Conservation (phyloP, 2,797 vertebrate species). For the Pseudochaenichthys georgianus region DNA sequence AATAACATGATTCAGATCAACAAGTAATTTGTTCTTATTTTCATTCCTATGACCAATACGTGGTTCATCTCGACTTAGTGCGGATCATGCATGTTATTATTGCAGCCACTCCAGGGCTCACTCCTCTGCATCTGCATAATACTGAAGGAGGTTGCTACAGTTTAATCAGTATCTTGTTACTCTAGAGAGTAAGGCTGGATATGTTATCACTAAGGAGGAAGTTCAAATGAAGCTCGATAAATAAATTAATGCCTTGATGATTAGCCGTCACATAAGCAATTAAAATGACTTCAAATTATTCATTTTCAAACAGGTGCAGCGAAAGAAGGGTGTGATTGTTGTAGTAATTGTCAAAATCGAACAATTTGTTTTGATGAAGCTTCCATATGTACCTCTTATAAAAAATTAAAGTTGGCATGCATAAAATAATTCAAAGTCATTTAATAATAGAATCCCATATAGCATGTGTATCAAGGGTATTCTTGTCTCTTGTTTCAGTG, state of each 20-base stretch:
- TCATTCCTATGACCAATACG: conserved; percentile 52
- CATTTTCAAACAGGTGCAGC: conserved; percentile 83
- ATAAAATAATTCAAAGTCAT: conserved; percentile 75
- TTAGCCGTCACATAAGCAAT: conserved; percentile 88
- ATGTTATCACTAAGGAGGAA: conserved; percentile 87
- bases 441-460: conserved; percentile 74
- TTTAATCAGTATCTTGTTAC: conserved; percentile 86
- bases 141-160: conserved; percentile 83
- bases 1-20: conserved; percentile 61
- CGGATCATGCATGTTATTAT: conserved; percentile 81
- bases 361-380: conserved; percentile 84
- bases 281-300: conserved; percentile 86
- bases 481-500: conserved; percentile 65
- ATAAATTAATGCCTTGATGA: conserved; percentile 87
- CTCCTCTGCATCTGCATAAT: conserved; percentile 82
- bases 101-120: conserved; percentile 76
- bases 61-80: conserved; percentile 69
- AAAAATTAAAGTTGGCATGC: conserved; percentile 73
- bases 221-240: conserved; percentile 86
- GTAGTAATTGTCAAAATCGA: conserved; percentile 83
- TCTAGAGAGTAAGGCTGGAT: conserved; percentile 85
- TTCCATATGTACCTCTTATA: conserved; percentile 75
- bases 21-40: conserved; percentile 64
- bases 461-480: conserved; percentile 67
- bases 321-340: conserved; percentile 78